A percentile compares a stretch with the other conserved stretches of the same genome.
Conservation (phyloP, 2,113 vertebrate species). For the Ammodytes dubius region DNA sequence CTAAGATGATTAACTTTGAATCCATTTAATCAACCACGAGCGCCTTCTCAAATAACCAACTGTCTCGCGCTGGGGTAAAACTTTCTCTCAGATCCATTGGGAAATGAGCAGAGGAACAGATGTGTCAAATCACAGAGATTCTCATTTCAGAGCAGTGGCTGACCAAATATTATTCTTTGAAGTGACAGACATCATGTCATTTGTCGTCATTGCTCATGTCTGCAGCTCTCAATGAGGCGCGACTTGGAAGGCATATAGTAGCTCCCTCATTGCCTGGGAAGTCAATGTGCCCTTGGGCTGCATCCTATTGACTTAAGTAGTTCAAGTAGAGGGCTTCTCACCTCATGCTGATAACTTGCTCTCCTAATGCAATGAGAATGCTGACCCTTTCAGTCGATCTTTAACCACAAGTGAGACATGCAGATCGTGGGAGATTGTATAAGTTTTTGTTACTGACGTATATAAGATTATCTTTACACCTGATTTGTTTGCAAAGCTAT, state of each 20-base stretch:
- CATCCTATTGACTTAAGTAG: conserved; percentile 67
- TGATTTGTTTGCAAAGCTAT: not conserved
- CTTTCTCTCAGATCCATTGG: conserved; percentile 63
- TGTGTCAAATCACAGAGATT: conserved; percentile 53
- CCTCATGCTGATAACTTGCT: conserved; percentile 44
- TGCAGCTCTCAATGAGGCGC: conserved; percentile 36
- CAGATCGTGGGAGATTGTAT: not conserved
- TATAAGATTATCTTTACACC: conserved; percentile 1
- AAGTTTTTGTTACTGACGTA: conserved; percentile 11
- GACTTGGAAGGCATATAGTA: conserved; percentile 28
- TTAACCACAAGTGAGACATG: conserved; percentile 24
- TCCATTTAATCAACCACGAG: conserved; percentile 80
- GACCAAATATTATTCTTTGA: conserved; percentile 45
- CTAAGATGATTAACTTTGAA: conserved; percentile 82
- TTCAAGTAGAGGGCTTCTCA: conserved; percentile 47
- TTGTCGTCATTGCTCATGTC: conserved; percentile 38
- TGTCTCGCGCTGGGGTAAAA: conserved; percentile 58
- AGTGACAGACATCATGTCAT: conserved; percentile 63
- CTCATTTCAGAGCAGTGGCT: conserved; percentile 36
- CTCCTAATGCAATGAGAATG: conserved; percentile 22
- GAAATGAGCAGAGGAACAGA: conserved; percentile 45
- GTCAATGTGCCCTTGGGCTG: conserved; percentile 74
- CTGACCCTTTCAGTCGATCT: conserved; percentile 38
- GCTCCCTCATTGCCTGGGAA: conserved; percentile 66
- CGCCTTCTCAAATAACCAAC: conserved; percentile 70